Evolutionary conservation across 2,113 vertebrate genomes (phyloP).

Genomic region (Misgurnus anguillicaudatus): DNA sequence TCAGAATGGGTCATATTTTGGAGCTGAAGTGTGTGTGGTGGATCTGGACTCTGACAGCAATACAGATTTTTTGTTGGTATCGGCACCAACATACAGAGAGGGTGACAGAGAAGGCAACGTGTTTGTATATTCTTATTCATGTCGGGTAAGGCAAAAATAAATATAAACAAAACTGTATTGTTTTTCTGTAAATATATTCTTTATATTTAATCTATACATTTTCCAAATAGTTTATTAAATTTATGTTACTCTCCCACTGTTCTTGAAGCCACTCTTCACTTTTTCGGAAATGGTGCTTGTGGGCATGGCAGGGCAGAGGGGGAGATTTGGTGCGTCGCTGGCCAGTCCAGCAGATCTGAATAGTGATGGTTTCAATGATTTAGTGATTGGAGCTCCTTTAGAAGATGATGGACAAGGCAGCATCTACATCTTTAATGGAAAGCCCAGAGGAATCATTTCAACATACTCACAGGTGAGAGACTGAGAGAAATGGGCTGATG

Average conservation of each 20-base stretch:
- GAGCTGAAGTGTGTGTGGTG: slow-evolving; percentile 77
- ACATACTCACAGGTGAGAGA: slow-evolving; percentile 68
- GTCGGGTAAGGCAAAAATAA: slow-evolving; percentile 52
- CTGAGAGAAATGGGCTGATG: not conserved
- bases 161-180: no score
- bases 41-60: slow-evolving; percentile 53
- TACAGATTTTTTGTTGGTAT: slow-evolving; percentile 77
- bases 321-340: slow-evolving; percentile 72
- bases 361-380: slow-evolving; percentile 61
- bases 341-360: slow-evolving; percentile 71
- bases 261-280: not conserved
- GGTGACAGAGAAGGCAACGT: slow-evolving; percentile 75
- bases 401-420: slow-evolving; percentile 72
- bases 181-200: no score
- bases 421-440: slow-evolving; percentile 73
- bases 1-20: slow-evolving; percentile 83
- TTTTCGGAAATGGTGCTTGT: slow-evolving; percentile 26
- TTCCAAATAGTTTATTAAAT: not conserved
- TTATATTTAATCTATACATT: no score
- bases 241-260: not conserved
- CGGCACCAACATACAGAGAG: slow-evolving; percentile 73
- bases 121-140: slow-evolving; percentile 66
- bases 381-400: slow-evolving; percentile 74
- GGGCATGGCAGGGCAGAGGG: slow-evolving; percentile 58
- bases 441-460: slow-evolving; percentile 44